phyloP scores from a whole-genome alignment of 2,888 invertebrate genomes.

The Meteorus colon region DNA sequence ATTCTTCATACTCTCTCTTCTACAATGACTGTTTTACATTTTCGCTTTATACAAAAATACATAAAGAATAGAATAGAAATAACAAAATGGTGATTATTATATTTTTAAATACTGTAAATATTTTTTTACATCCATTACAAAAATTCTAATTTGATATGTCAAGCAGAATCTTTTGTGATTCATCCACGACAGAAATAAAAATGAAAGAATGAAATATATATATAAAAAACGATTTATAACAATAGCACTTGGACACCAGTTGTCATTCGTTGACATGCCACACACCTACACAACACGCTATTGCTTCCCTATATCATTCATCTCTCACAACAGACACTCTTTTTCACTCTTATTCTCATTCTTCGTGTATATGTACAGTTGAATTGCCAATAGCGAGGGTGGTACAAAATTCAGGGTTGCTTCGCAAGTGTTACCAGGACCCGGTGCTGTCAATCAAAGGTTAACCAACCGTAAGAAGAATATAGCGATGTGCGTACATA shows the following conservation, averaged over 20 bases:
- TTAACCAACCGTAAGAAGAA: constrained; percentile 68
- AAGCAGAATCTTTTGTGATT: constrained; percentile 54
- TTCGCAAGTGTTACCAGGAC: constrained; percentile 55
- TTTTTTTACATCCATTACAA: too few species aligned
- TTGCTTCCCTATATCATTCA: constrained; percentile 51
- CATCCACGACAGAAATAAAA: constrained; percentile 54
- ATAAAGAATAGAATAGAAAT: too few species aligned
- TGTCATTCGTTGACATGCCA: constrained; percentile 60
- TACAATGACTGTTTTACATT: background rate
- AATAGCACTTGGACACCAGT: constrained; percentile 68
- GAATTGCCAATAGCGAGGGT: constrained; percentile 20
- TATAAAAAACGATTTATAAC: constrained; percentile 61
- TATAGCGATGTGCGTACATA: constrained; percentile 58
- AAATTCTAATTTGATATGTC: background rate
- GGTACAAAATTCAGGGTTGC: constrained; percentile 37
- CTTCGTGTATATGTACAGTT: constrained; percentile 16
- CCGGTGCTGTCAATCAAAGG: constrained; percentile 67
- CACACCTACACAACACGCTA: constrained; percentile 58
- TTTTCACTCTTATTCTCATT: constrained; percentile 32
- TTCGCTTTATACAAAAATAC: background rate
- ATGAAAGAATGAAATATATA: background rate
- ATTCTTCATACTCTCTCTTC: background rate
- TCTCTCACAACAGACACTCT: constrained; percentile 19
- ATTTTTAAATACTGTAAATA: too few species aligned
- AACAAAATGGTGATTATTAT: too few species aligned